Conservation (phyloP, 2,797 vertebrate genomes). For the Crenichthys baileyi region DNA sequence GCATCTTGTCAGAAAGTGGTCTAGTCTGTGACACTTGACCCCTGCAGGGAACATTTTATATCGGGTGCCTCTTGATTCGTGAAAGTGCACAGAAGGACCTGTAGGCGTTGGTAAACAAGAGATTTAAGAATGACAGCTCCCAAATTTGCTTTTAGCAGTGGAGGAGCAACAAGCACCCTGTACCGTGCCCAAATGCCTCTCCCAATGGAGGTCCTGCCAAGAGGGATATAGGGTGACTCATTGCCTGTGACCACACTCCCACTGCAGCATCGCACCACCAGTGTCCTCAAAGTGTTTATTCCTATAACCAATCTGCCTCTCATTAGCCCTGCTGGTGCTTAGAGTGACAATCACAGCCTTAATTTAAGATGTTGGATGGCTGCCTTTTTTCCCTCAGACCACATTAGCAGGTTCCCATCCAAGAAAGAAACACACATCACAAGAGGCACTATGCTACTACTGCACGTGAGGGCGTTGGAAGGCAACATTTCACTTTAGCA, state of each 20-base stretch:
- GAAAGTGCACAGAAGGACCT: slow-evolving; percentile 54
- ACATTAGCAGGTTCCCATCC: slow-evolving; percentile 74
- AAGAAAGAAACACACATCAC: slow-evolving; percentile 43
- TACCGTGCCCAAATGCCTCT: slow-evolving; percentile 74
- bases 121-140: slow-evolving; percentile 82
- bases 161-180: slow-evolving; percentile 70
- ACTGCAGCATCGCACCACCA: slow-evolving; percentile 61
- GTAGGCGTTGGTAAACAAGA: slow-evolving; percentile 72
- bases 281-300: slow-evolving; percentile 76
- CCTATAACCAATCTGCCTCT: slow-evolving; percentile 76
- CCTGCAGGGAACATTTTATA: slow-evolving; percentile 27
- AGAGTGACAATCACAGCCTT: slow-evolving; percentile 75
- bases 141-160: slow-evolving; percentile 79
- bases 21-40: slow-evolving; percentile 1
- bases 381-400: slow-evolving; percentile 58
- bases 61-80: slow-evolving; percentile 43
- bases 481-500: slow-evolving; percentile 9
- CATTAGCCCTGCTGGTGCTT: slow-evolving; percentile 72
- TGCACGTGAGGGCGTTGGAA: slow-evolving; percentile 39
- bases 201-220: slow-evolving; percentile 65
- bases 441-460: slow-evolving; percentile 40
- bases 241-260: slow-evolving; percentile 72
- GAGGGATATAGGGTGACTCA: slow-evolving; percentile 74
- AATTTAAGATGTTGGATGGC: slow-evolving; percentile 75
- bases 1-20: slow-evolving; percentile 28